Percentiles rank a stretch among this genome's conserved stretches.
Conservation (phyloP, 2,888 invertebrate species). For the Himalopsyche japonica region DNA sequence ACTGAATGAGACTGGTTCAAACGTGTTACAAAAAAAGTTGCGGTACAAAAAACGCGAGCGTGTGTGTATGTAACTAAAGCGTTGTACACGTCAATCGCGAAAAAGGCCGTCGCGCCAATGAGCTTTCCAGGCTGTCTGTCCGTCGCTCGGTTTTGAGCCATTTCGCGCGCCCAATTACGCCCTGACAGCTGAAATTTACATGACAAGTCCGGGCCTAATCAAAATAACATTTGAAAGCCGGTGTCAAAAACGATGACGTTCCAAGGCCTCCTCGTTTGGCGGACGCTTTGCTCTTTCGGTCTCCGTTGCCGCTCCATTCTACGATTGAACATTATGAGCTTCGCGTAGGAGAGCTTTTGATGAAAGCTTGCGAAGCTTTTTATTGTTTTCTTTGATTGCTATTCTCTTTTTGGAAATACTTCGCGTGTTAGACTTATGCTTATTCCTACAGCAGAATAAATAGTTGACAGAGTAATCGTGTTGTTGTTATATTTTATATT, state of each 20-base stretch:
- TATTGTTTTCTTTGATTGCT: background rate
- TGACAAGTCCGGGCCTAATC: constrained; percentile 62
- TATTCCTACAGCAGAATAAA: too few species aligned
- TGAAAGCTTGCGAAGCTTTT: background rate
- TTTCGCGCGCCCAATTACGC: constrained; percentile 60
- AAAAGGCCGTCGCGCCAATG: constrained; percentile 47
- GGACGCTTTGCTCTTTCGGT: background rate
- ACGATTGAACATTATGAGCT: too few species aligned
- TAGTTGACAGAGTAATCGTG: too few species aligned
- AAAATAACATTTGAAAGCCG: constrained; percentile 61
- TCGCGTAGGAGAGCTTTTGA: background rate
- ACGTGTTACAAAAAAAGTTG: background rate
- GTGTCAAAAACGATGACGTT: constrained; percentile 60
- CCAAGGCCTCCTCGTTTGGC: constrained; percentile 7
- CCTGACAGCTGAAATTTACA: constrained; percentile 62
- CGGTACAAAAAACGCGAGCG: background rate
- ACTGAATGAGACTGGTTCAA: background rate
- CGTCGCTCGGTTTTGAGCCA: constrained; percentile 50
- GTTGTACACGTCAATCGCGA: constrained; percentile 47
- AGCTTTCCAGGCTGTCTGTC: constrained; percentile 42
- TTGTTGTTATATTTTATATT: too few species aligned
- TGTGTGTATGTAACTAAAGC: background rate
- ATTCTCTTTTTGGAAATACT: background rate
- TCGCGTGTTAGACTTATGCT: too few species aligned
- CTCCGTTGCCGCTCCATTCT: background rate